Conservation (phyloP, 2,797 vertebrate species). For the Meda fulgida region DNA sequence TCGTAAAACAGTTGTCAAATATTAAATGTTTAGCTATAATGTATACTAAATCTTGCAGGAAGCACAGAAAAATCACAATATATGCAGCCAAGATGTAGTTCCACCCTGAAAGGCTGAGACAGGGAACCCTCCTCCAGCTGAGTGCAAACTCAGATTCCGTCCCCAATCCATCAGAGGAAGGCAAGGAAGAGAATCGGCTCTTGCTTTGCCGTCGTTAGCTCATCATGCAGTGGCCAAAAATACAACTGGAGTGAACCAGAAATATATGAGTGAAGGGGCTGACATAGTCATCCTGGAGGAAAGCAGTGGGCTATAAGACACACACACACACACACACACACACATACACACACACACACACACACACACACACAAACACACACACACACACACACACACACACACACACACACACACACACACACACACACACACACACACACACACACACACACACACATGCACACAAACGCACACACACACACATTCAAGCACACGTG, state of each 20-base stretch:
- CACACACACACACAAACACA: too few relatives aligned
- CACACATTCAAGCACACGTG: slow-evolving; percentile 43
- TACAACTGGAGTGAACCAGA: slow-evolving; percentile 30
- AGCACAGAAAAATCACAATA: neutral
- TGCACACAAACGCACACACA: neutral
- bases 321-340: neutral
- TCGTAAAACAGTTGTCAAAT: too few relatives aligned
- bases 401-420: too few relatives aligned
- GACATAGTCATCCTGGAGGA: slow-evolving; percentile 42
- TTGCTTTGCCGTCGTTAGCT: neutral
- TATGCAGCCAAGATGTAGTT: neutral
- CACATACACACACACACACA: slow-evolving; percentile 13
- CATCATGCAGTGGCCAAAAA: slow-evolving; percentile 43
- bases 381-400: too few relatives aligned
- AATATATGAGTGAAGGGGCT: slow-evolving; percentile 22
- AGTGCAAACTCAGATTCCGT: slow-evolving; percentile 21
- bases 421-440: too few relatives aligned
- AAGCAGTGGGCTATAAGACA: slow-evolving; percentile 34
- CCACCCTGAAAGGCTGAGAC: slow-evolving; percentile 4
- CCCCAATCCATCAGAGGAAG: slow-evolving; percentile 37
- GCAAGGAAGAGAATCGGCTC: neutral
- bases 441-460: slow-evolving; percentile 16
- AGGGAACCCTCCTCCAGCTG: neutral
- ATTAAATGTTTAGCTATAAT: too few relatives aligned
- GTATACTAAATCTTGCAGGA: slow-evolving; percentile 7